phyloP scores from a whole-genome alignment of 2,888 invertebrate genomes.

The Calliopum simillimum region DNA sequence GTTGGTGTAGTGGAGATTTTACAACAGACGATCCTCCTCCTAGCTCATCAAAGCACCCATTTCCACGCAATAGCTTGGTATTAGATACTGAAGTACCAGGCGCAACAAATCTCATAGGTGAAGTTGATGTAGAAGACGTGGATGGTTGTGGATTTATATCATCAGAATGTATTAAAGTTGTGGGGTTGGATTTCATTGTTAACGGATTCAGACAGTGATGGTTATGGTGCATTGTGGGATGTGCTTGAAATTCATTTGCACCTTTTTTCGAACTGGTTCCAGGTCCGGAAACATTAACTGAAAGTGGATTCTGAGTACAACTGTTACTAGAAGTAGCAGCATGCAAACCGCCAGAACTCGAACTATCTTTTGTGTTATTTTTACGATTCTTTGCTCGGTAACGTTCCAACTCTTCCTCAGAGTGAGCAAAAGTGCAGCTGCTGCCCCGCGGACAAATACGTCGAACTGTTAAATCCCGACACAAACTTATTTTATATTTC shows the following conservation, averaged over 20 bases:
- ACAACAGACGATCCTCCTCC: background rate
- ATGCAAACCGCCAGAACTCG: conserved; percentile 52
- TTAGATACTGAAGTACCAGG: background rate
- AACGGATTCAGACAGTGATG: conserved; percentile 32
- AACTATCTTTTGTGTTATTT: conserved; percentile 56
- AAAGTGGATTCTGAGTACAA: conserved; percentile 12
- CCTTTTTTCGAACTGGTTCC: background rate
- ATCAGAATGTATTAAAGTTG: conserved; percentile 38
- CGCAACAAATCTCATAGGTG: conserved; percentile 52
- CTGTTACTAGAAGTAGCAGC: conserved; percentile 27
- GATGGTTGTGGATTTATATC: conserved; percentile 21
- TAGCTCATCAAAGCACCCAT: background rate
- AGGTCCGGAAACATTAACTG: background rate
- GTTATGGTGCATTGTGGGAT: conserved; percentile 35
- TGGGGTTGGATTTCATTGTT: conserved; percentile 32
- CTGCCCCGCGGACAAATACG: conserved; percentile 88
- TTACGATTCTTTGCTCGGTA: conserved; percentile 77
- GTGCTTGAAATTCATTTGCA: conserved; percentile 21
- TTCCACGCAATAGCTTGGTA: background rate
- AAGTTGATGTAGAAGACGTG: conserved; percentile 49
- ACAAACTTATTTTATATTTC: conserved; percentile 92
- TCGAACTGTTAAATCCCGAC: conserved; percentile 83
- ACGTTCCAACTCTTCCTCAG: conserved; percentile 89
- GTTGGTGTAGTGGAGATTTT: conserved; percentile 36
- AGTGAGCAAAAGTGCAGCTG: conserved; percentile 93